These are phyloP conservation scores for Dryobotodes eremita DNA, from an alignment of 2,888 invertebrate genomes.

Conservation along the genomic window DNA sequence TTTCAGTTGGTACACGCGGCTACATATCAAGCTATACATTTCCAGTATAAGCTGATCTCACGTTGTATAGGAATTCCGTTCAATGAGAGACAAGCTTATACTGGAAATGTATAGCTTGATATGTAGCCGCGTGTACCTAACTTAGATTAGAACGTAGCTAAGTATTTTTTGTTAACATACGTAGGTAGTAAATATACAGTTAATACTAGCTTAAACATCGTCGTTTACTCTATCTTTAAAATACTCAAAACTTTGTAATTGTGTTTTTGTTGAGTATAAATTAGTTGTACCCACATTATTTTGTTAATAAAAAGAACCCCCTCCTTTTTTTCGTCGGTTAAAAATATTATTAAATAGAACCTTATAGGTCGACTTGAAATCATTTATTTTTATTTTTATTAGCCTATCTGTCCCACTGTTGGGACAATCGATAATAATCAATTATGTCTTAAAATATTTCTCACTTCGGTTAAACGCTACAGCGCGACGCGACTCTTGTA, in stretches of 20 bases:
- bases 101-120: too few relatives aligned
- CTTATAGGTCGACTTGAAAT: too few relatives aligned
- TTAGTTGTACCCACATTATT: too few relatives aligned
- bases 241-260: not conserved
- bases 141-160: not conserved
- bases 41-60: too few relatives aligned
- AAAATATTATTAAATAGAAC: not conserved
- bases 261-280: not conserved
- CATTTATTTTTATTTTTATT: not conserved
- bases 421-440: not conserved
- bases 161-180: not conserved
- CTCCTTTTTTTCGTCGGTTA: too few relatives aligned
- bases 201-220: not conserved
- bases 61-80: too few relatives aligned
- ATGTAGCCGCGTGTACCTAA: too few relatives aligned
- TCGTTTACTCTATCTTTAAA: not conserved
- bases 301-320: not conserved
- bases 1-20: not conserved
- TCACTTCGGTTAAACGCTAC: too few relatives aligned
- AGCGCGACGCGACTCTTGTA: too few relatives aligned
- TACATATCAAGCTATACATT: too few relatives aligned
- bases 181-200: not conserved
- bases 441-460: not conserved
- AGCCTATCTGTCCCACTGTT: not conserved
- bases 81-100: too few relatives aligned